A percentile compares a stretch with the other conserved stretches of the same genome.
Evolutionary conservation across 2,113 vertebrate genomes (phyloP).

Genomic region (Recurvirostra avosetta): DNA sequence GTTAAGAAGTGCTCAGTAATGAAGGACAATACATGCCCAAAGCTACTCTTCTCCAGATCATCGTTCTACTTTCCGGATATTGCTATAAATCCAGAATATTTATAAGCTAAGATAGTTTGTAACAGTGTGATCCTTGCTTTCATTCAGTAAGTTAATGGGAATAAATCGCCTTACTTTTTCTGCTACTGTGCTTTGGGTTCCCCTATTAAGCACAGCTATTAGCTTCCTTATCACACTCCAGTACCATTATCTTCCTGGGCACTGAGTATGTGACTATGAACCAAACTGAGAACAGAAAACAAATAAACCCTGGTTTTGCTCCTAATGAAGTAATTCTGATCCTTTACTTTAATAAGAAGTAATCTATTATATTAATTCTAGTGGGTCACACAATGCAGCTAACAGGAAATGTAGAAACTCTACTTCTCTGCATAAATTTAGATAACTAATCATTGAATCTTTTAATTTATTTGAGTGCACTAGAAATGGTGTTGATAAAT

Average conservation of each 20-base stretch:
- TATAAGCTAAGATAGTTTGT: not conserved
- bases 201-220: not conserved
- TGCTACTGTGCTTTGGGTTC: not conserved
- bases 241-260: not conserved
- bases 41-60: not conserved
- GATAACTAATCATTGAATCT: not conserved
- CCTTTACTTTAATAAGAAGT: not conserved
- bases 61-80: not conserved
- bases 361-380: not conserved
- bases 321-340: not conserved
- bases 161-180: not conserved
- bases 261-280: not conserved
- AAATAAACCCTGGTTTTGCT: not conserved
- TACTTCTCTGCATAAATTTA: not conserved
- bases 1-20: not conserved
- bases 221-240: not conserved
- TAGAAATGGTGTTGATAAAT: not conserved
- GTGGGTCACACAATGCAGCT: not conserved
- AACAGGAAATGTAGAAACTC: not conserved
- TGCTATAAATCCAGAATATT: not conserved
- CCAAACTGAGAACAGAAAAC: not conserved
- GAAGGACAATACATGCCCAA: not conserved
- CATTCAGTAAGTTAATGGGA: not conserved
- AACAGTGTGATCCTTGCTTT: not conserved
- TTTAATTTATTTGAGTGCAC: not conserved